phyloP scores from a whole-genome alignment of 37 sponge, comb jelly and placozoan species.

The Haliclona indistincta region DNA sequence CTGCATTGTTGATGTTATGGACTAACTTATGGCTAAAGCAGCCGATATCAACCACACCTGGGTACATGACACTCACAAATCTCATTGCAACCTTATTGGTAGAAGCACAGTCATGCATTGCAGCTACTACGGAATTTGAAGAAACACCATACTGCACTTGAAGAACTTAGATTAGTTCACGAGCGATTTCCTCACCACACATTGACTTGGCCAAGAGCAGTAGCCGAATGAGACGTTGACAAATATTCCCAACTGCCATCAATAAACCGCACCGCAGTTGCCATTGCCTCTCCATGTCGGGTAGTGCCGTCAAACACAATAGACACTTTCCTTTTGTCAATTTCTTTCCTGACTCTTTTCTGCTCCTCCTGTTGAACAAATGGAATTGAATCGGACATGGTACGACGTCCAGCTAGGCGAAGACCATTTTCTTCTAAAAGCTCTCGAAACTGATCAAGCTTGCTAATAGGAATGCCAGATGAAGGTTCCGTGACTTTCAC shows the following conservation, averaged over 20 bases:
- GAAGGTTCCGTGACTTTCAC: constrained; percentile 40
- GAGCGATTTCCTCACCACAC: constrained; percentile 34
- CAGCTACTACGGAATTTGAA: constrained; percentile 8
- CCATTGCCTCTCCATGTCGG: constrained; percentile 41
- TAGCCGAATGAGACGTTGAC: constrained; percentile 12
- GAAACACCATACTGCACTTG: constrained; percentile 12
- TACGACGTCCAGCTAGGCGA: constrained; percentile 4
- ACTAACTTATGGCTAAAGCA: no score
- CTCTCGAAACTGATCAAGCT: constrained; percentile 28
- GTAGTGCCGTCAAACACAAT: constrained; percentile 48
- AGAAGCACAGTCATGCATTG: constrained; percentile 33
- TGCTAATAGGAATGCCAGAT: constrained; percentile 28
- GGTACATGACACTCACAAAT: constrained; percentile 8
- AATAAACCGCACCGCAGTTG: constrained; percentile 6
- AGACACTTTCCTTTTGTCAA: constrained; percentile 15
- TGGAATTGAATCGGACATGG: constrained; percentile 34
- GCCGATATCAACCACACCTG: constrained; percentile 14
- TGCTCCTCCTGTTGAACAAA: constrained; percentile 28
- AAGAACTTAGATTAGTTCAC: constrained; percentile 10
- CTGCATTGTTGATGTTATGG: no score
- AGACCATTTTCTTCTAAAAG: constrained; percentile 40
- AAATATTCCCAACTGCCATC: constrained; percentile 26
- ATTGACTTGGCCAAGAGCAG: constrained; percentile 39
- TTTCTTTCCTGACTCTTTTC: constrained; percentile 2
- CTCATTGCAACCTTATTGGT: constrained; percentile 19